These are phyloP conservation scores for Subacronicta megacephala DNA, from an alignment of 2,888 invertebrate species.

Conservation along the genomic window DNA sequence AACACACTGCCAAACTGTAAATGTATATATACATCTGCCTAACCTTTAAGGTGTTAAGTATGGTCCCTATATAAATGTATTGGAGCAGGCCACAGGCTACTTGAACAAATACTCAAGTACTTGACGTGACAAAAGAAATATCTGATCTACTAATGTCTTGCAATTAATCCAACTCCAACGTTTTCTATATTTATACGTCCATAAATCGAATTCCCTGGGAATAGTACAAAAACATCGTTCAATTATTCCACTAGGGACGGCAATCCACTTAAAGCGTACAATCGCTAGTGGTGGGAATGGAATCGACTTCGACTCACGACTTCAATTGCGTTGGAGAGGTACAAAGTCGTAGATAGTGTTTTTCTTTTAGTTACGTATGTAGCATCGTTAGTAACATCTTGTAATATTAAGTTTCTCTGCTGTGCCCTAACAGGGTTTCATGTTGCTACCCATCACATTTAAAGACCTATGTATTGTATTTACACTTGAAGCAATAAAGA, in stretches of 20 bases:
- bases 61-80: no score
- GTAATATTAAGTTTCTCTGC: no score
- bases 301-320: conserved; percentile 61
- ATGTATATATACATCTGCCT: no score
- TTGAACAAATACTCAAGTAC: no score
- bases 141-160: conserved; percentile 21
- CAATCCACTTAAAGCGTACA: conserved; percentile 76
- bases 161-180: conserved; percentile 39
- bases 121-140: conserved; percentile 5
- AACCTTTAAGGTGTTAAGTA: no score
- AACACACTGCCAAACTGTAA: no score
- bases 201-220: conserved; percentile 53
- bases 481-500: no score
- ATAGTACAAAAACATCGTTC: conserved; percentile 67
- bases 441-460: no score
- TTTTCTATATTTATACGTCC: conserved; percentile 41
- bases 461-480: no score
- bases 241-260: conserved; percentile 72
- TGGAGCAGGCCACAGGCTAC: no score
- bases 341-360: conserved; percentile 25
- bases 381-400: no score
- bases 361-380: background rate
- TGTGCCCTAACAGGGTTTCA: no score
- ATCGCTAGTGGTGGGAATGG: conserved; percentile 58
- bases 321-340: conserved; percentile 59